Base-by-base conservation (phyloP, 2,888 invertebrate genomes). In the Xanthia togata region DNA sequence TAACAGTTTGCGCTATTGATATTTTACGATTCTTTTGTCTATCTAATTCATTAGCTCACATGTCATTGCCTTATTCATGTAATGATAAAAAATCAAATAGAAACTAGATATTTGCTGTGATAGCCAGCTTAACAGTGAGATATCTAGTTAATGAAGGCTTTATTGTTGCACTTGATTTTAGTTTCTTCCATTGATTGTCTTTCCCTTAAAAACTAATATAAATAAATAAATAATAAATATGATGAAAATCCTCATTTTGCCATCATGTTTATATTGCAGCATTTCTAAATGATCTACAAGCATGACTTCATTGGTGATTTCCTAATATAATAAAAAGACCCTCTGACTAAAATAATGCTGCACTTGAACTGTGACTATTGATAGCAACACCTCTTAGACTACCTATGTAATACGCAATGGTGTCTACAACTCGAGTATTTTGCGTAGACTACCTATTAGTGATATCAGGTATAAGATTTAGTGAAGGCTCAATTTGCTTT, bases 11-110 rank as follows among this genome's bases (percentile, higher is more conserved):
- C 4, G 5, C 17, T 41, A 14, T 35, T 38, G 23, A 50, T 44
- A 50, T 41, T 71, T 57, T 4, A 72, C n/a, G 17, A 70, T n/a
- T 55, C 31, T 71, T 69, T 63, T 79, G n/a, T 35, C 9, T 41
- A 20, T 44, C 4, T 20, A 38, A 23, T 26, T 59, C 1, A 50
- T 44, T 67, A 38, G 20, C 11, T 63, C 12, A 9, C 41, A 55
- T 72, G 38, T 47, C 14, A 50, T n/a, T 65, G 41, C n/a, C 57
- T 14, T 38, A 31, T 11, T 65, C 59, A 5, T 67, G 23, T 23
- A 31, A 5, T 23, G 14, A 53, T 50, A 55, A 55, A 67, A 67
- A 67, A 31, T 31, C 2, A 47, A 67, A 67, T 35, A 31, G 53
- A 67, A 17, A 53, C 9, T 67, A 35, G 31, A 53, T 50, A 9